Percentiles rank a stretch among this genome's conserved stretches.
These are phyloP conservation scores for Leiothrix lutea DNA, from an alignment of 2,113 vertebrate genomes.

Conservation along the genomic window DNA sequence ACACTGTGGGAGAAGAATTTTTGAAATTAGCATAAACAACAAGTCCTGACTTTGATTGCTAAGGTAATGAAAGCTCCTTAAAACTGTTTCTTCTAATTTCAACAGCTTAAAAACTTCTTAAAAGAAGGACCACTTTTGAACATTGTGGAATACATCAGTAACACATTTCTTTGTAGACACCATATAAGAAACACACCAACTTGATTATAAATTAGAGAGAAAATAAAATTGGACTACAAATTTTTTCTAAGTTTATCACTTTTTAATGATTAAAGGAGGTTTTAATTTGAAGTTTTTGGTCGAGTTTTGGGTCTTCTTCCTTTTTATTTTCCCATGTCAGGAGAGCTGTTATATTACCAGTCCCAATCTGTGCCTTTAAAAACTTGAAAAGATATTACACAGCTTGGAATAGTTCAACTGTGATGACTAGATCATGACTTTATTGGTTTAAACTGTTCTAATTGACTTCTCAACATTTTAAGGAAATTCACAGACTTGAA, in stretches of 20 bases:
- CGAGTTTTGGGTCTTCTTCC: rapidly evolving
- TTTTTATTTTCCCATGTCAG: background rate
- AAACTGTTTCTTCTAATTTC: background rate
- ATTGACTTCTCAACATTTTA: background rate
- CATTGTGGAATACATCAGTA: background rate
- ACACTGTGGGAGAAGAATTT: background rate
- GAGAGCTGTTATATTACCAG: background rate
- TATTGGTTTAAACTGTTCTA: background rate
- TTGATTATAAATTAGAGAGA: background rate
- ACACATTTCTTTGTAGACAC: background rate
- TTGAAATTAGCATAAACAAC: background rate
- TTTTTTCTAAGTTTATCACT: background rate
- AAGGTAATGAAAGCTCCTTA: background rate
- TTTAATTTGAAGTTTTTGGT: background rate
- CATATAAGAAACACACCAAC: rapidly evolving
- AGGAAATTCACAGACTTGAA: background rate
- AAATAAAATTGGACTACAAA: background rate
- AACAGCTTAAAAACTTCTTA: background rate
- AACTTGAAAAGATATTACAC: background rate
- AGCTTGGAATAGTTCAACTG: background rate
- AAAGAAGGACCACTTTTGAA: background rate
- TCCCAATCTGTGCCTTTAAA: background rate
- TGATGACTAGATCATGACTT: background rate
- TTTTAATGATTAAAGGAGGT: background rate
- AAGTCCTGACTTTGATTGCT: background rate